These are phyloP conservation scores for Cuculus canorus DNA, from an alignment of 2,797 vertebrate genomes.

Conservation along the genomic window DNA sequence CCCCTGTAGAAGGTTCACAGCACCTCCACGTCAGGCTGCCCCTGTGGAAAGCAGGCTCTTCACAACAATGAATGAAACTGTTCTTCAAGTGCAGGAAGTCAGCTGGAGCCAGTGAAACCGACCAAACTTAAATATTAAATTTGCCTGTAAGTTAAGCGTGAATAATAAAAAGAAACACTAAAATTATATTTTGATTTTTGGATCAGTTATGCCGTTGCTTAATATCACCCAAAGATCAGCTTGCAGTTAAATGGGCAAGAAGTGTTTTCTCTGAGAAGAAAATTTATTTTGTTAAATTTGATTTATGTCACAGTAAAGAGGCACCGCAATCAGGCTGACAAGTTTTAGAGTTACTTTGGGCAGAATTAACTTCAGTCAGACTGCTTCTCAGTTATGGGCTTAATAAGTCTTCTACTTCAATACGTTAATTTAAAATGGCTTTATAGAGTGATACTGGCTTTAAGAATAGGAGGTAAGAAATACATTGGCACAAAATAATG, in stretches of 20 bases:
- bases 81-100: background rate
- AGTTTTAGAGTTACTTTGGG: constrained; percentile 10
- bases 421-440: background rate
- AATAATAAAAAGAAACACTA: constrained; percentile 14
- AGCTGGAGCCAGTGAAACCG: background rate
- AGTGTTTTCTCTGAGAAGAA: constrained; percentile 2
- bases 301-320: constrained; percentile 18
- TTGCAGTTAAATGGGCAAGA: background rate
- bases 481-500: background rate
- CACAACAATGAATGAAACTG: background rate
- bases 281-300: constrained; percentile 2
- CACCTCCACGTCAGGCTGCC: background rate
- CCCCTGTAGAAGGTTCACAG: background rate
- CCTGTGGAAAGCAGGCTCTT: background rate
- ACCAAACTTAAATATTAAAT: background rate
- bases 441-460: background rate
- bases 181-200: constrained; percentile 34
- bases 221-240: background rate
- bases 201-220: background rate
- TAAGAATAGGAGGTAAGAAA: background rate
- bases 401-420: background rate
- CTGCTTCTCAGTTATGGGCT: background rate
- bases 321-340: background rate
- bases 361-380: background rate
- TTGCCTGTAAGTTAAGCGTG: background rate